Conservation (phyloP, 2,113 vertebrate genomes). For the Pomatorhinus ruficollis region DNA sequence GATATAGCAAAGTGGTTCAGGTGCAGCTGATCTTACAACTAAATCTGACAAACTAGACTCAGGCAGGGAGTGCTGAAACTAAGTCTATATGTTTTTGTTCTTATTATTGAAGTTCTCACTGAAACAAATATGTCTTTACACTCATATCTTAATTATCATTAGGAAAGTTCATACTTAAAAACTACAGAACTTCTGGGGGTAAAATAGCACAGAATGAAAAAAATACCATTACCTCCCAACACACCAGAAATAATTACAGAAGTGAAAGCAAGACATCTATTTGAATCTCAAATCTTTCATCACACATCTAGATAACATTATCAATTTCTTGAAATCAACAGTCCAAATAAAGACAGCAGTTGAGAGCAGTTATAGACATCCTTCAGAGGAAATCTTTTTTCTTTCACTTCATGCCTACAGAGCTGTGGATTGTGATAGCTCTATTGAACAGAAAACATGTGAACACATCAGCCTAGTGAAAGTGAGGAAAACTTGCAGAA, state of each 20-base stretch:
- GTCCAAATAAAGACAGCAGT: neutral
- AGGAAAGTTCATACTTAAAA: neutral
- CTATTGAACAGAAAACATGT: neutral
- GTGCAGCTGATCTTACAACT: neutral
- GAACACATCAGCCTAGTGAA: neutral
- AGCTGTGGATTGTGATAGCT: neutral
- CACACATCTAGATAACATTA: neutral
- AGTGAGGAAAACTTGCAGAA: neutral
- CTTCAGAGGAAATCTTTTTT: neutral
- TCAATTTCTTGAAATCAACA: neutral
- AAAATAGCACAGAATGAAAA: neutral
- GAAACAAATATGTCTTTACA: neutral
- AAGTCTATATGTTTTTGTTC: neutral
- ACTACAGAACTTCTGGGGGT: neutral
- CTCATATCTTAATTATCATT: neutral
- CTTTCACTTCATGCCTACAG: neutral
- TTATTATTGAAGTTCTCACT: neutral
- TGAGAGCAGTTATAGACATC: neutral
- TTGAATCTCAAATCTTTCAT: neutral
- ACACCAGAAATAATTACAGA: neutral
- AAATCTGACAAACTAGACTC: neutral
- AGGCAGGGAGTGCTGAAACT: neutral
- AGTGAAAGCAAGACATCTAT: neutral
- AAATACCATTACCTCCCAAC: neutral
- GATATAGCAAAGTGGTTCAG: neutral